Evolutionary conservation across 2,888 invertebrate species (phyloP), one percentile per base, ranked within the genome.

Genomic region (Lepeophtheirus nordmannii): DNA sequence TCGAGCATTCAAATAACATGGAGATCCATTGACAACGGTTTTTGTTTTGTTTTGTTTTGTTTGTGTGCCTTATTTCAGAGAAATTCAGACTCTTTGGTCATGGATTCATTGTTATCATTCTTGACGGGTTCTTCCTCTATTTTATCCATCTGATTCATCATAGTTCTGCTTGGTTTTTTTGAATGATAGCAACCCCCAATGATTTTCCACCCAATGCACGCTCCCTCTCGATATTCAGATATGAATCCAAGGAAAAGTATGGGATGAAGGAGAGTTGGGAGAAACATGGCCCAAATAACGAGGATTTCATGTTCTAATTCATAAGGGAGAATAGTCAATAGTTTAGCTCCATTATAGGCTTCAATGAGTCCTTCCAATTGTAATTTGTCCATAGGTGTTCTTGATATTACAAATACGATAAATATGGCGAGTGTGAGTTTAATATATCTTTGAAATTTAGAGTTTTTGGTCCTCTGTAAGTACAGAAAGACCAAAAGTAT

Each of bases 261-360:
- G 1, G 65, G 65, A 58, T 65, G 20, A 7, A 20, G 17, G 5
- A 65, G n/a, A 23, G 58, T 10, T 17, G 65, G 65, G 8, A 65
- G 1, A 20, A 53, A 58, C 9, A 58, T 39, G 39, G 38, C 30
- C 65, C 65, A 65, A 9, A 65, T 20, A n/a, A 65, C 37, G 1
- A 65, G 22, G 12, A 65, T 39, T 22, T 65, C 65, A 58, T 65
- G 40, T 39, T 65, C 65, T 23, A 65, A 10, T 23, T 62, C 62
- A 23, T 62, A 62, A 20, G 38, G 17, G 3, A 17, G 12, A 5
- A 17, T 12, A 40, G 17, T 23, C 11, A 39, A 17, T 11, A 22
- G 39, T 17, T 62, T 62, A 41, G 41, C 20, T 37, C 62, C 62
- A n/a, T 17, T 38, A 30, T 39, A 39, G 17, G 62, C 62, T n/a